phyloP scores from a whole-genome alignment of 2,113 vertebrate species.

The Neomonachus schauinslandi region DNA sequence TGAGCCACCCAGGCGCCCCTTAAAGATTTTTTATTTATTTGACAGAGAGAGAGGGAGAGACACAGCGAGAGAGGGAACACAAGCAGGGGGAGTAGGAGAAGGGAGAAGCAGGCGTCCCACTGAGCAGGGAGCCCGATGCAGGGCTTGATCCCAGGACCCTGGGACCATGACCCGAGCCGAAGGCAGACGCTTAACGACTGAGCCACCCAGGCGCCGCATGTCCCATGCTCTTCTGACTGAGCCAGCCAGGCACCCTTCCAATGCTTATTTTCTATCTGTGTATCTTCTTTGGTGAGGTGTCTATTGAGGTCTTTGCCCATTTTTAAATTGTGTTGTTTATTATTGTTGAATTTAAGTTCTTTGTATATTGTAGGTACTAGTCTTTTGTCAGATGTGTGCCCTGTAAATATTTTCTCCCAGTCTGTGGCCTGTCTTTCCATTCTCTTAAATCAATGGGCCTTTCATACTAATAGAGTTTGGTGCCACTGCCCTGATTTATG shows the following conservation, averaged over 20 bases:
- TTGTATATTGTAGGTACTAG: neutral
- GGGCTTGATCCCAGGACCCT: too few relatives aligned
- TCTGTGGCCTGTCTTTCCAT: neutral
- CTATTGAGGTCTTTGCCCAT: neutral
- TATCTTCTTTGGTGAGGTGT: neutral
- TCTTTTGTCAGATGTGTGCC: conserved; percentile 19
- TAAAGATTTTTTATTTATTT: too few relatives aligned
- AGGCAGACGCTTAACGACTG: too few relatives aligned
- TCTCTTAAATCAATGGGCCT: neutral
- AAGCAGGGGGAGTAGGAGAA: too few relatives aligned
- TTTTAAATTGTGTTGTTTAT: conserved; percentile 41
- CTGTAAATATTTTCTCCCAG: conserved; percentile 2
- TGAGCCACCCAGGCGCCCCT: too few relatives aligned
- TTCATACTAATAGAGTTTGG: neutral
- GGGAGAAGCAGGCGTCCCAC: too few relatives aligned
- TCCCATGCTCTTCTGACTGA: neutral
- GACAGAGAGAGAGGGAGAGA: too few relatives aligned
- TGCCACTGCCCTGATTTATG: neutral
- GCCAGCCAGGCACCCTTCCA: neutral
- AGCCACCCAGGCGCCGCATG: too few relatives aligned
- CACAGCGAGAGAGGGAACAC: too few relatives aligned
- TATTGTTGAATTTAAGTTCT: conserved; percentile 46
- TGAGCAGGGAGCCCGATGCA: too few relatives aligned
- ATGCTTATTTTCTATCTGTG: neutral
- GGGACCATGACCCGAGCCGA: too few relatives aligned